Evolutionary conservation across 2,888 invertebrate genomes (phyloP), one percentile per base, ranked within the genome.

Genomic region (Ptilodon capucinus): DNA sequence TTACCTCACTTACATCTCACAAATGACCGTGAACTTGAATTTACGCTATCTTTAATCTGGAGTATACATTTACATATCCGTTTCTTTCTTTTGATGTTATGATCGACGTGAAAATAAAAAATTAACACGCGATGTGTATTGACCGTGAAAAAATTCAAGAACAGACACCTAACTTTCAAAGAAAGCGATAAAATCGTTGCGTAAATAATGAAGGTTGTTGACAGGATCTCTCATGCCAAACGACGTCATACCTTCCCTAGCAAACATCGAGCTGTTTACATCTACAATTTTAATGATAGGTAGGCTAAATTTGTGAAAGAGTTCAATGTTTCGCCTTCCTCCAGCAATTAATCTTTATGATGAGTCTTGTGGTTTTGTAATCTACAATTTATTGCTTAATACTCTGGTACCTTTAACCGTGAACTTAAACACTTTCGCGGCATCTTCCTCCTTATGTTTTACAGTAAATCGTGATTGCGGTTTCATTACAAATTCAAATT

Each of bases 401-500:
- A 47, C 18, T 48, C 30, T 30, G 35, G 19, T 34, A 14, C 23
- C 25, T 38, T 45, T 25, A 16, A 14, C 18, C 13, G 25, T 18
- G 35, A 45, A 42, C 14, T 40, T 48, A 46, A 54, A 51, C 47
- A 44, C 18, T 18, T 38, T 46, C 14, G n/a, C n/a, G 30, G 51
- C 35, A 51, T 51, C 40, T 57, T 11, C 38, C 38, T 55, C 30
- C 43, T 57, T 56, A 65, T 60, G 65, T 64, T 67, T 66, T 57
- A 65, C 57, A 64, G 65, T 60, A 71, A 70, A 68, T 66, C 65
- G 64, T 66, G 63, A 53, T 71, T 67, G 60, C 64, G 71, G 70
- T 71, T 74, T 71, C 71, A 85, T 84, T 82, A 79, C 74, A 75
- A 76, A 84, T 84, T 85, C 80, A 84, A 84, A 86, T 86, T 79